Percentiles rank a stretch among this genome's conserved stretches.
phyloP scores from a whole-genome alignment of 2,888 invertebrate genomes.

The Antitype chi region DNA sequence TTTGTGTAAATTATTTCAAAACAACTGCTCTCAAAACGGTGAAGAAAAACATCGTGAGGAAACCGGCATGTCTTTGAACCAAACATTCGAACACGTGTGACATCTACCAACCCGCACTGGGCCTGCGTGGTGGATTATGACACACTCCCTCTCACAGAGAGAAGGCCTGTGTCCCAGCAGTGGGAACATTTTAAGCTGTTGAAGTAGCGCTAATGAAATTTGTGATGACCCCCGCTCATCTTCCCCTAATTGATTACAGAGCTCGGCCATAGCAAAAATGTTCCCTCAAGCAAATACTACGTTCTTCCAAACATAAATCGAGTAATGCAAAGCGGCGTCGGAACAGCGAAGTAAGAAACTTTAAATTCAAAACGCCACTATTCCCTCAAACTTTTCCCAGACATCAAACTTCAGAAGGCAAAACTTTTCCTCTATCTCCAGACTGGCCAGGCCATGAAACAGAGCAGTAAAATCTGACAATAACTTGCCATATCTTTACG shows the following conservation, averaged over 20 bases:
- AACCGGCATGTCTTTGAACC: too few relatives aligned
- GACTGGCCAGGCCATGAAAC: conserved; percentile 25
- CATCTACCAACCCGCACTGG: too few relatives aligned
- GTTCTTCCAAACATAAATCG: neutral
- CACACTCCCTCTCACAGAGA: too few relatives aligned
- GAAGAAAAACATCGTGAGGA: too few relatives aligned
- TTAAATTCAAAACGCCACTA: conserved; percentile 32
- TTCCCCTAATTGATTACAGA: neutral
- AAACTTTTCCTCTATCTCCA: conserved; percentile 30
- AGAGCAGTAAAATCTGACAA: conserved; percentile 49
- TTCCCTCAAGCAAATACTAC: neutral
- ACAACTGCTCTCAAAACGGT: too few relatives aligned
- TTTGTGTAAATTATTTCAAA: too few relatives aligned
- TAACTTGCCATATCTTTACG: conserved; percentile 55
- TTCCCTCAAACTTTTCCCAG: conserved; percentile 1
- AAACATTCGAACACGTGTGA: too few relatives aligned
- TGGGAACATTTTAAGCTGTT: too few relatives aligned
- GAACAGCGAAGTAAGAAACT: neutral
- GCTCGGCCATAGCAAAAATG: neutral
- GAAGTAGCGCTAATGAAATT: neutral
- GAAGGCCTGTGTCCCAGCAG: too few relatives aligned
- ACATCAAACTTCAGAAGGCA: conserved; percentile 7
- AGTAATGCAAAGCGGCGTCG: neutral
- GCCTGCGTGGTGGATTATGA: too few relatives aligned
- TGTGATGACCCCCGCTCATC: neutral